phyloP scores from a whole-genome alignment of 2,113 vertebrate species.

The Oxygymnocypris stewartii region DNA sequence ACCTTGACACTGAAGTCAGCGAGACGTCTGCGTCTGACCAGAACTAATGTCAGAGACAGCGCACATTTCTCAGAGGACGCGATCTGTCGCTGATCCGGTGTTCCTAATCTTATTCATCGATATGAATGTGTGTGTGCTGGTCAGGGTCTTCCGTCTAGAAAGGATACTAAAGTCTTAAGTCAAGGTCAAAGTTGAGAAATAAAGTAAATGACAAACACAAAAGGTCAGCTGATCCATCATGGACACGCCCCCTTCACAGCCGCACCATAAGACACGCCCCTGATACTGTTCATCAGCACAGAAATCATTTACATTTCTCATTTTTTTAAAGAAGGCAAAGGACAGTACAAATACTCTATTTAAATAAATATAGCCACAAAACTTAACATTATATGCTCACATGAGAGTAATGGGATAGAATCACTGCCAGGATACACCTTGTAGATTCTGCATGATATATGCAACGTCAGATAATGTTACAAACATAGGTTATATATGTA shows the following conservation, averaged over 20 bases:
- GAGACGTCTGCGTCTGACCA: background rate
- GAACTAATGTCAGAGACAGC: constrained; percentile 23
- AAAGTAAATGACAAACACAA: constrained; percentile 46
- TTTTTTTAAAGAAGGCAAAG: no score
- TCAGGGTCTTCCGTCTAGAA: background rate
- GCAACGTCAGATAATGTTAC: no score
- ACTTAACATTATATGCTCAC: no score
- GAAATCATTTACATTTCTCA: no score
- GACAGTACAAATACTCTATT: no score
- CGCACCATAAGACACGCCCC: background rate
- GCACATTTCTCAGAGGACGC: constrained; percentile 16
- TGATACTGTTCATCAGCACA: background rate
- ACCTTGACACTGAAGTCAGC: background rate
- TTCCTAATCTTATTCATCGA: constrained; percentile 22
- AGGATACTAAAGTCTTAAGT: background rate
- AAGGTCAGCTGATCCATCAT: constrained; percentile 45
- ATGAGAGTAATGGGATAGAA: no score
- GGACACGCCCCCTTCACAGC: background rate
- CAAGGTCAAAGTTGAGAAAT: constrained; percentile 16
- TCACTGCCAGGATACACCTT: no score
- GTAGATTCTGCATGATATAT: no score
- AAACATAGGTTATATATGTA: no score
- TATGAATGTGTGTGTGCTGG: constrained; percentile 10
- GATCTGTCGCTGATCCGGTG: background rate
- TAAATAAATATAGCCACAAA: no score